These are phyloP conservation scores for Macrosoma leucophasiata DNA, from an alignment of 2,888 invertebrate species.

Conservation along the genomic window DNA sequence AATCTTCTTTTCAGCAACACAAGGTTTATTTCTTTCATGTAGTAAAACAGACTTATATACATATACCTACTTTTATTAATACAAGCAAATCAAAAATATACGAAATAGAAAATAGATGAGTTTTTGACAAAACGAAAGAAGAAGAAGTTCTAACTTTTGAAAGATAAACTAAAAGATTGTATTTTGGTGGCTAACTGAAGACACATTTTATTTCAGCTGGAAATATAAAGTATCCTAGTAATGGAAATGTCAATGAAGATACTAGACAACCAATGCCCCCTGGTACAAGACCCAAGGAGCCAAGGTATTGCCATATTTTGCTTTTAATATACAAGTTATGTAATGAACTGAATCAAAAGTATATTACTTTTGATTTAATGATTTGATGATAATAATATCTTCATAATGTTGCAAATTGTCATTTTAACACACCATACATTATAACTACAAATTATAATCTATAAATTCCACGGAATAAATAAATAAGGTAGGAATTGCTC, in stretches of 20 bases:
- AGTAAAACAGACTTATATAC: no score
- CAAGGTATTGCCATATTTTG: conserved; percentile 41
- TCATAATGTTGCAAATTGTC: background rate
- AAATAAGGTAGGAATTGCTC: no score
- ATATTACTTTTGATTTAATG: background rate
- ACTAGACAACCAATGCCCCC: conserved; percentile 64
- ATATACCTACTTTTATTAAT: background rate
- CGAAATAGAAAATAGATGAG: no score
- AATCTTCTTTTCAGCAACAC: no score
- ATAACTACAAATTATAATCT: no score
- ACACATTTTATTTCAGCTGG: conserved; percentile 43
- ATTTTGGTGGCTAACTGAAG: conserved; percentile 1
- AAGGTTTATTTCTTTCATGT: no score
- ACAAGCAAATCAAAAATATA: no score
- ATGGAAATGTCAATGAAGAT: conserved; percentile 57
- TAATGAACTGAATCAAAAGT: background rate
- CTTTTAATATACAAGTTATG: no score
- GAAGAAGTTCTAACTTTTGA: no score
- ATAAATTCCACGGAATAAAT: no score
- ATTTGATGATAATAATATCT: background rate
- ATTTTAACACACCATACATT: no score
- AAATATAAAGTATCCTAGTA: conserved; percentile 62
- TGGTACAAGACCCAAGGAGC: conserved; percentile 64
- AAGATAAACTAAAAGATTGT: background rate
- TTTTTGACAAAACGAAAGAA: no score